phyloP scores from a whole-genome alignment of 2,113 vertebrate species.

The Lampris megalopsis region DNA sequence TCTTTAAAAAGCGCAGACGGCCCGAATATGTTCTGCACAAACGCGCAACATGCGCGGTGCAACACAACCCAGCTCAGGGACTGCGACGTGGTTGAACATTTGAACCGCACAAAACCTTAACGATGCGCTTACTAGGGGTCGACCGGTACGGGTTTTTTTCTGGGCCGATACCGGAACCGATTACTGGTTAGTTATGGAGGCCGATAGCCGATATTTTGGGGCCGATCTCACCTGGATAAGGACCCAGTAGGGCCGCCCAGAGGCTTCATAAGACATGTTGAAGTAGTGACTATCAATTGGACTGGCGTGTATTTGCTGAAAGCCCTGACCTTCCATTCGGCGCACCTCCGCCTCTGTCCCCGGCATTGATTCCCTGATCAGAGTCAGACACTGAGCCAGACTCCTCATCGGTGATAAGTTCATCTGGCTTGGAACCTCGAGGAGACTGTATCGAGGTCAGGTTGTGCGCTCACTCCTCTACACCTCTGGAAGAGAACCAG shows the following conservation, averaged over 20 bases:
- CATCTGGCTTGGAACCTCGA: too few relatives aligned
- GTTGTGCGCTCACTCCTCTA: neutral
- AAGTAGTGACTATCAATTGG: slow-evolving; percentile 8
- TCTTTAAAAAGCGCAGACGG: neutral
- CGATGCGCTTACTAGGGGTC: too few relatives aligned
- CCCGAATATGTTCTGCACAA: slow-evolving; percentile 20
- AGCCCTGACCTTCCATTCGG: too few relatives aligned
- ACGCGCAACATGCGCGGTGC: slow-evolving; percentile 19
- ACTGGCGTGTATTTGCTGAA: neutral
- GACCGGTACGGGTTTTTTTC: too few relatives aligned
- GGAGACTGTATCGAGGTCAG: too few relatives aligned
- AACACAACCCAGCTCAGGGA: slow-evolving; percentile 6
- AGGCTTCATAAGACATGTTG: slow-evolving; percentile 17
- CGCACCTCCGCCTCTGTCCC: too few relatives aligned
- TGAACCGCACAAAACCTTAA: neutral
- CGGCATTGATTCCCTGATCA: too few relatives aligned
- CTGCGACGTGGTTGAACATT: slow-evolving; percentile 14
- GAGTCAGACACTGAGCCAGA: too few relatives aligned
- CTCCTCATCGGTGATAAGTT: too few relatives aligned
- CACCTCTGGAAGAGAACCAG: neutral
- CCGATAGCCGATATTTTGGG: too few relatives aligned
- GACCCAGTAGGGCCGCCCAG: slow-evolving; percentile 14
- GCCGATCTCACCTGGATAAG: neutral
- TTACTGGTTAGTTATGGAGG: too few relatives aligned
- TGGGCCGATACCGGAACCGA: too few relatives aligned